A percentile compares a stretch with the other conserved stretches of the same genome.
Evolutionary conservation across 2,113 vertebrate genomes (phyloP).

Genomic region (Anhinga rufa): DNA sequence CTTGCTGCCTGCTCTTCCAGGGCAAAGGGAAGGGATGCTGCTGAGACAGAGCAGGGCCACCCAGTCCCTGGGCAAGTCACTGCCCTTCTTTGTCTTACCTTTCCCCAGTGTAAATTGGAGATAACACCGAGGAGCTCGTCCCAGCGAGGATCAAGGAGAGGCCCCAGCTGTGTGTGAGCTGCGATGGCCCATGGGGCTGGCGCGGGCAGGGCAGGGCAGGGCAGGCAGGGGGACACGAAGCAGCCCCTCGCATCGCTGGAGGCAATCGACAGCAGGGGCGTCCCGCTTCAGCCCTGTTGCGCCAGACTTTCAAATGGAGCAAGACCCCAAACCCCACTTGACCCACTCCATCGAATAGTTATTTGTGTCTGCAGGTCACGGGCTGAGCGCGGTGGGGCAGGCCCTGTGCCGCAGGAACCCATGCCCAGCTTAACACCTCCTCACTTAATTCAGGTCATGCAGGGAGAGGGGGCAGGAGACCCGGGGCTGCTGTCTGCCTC

Average conservation of each 20-base stretch:
- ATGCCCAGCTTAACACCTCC: neutral
- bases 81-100: neutral
- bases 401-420: rapidly evolving
- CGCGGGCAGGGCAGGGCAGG: no score
- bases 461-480: neutral
- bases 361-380: neutral
- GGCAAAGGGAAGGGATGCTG: neutral
- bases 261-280: neutral
- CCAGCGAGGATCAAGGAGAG: neutral
- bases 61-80: neutral
- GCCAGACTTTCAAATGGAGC: neutral
- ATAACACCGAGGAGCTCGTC: rapidly evolving
- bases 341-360: neutral
- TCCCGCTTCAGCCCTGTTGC: neutral
- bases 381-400: neutral
- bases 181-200: neutral
- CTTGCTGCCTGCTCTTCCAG: neutral
- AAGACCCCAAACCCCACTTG: neutral
- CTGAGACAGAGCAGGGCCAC: neutral
- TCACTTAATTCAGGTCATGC: neutral
- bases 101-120: rapidly evolving
- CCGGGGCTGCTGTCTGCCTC: neutral
- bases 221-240: neutral
- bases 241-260: neutral
- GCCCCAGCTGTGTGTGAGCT: neutral